A percentile compares a stretch with the other conserved stretches of the same genome.
Conservation (phyloP, 2,113 vertebrate species). For the Varanus salvator region DNA sequence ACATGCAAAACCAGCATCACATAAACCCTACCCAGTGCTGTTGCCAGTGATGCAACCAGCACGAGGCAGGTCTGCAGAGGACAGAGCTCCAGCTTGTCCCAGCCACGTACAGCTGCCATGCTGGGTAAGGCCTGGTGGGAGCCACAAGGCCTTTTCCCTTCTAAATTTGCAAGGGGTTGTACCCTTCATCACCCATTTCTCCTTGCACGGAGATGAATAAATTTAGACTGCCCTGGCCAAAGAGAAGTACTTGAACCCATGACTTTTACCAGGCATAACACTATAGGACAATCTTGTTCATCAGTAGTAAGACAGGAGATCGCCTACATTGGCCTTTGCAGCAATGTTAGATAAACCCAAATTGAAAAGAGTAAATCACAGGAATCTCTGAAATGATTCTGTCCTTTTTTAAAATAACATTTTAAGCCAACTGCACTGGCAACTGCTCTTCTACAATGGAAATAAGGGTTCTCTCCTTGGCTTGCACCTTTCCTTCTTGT, state of each 20-base stretch:
- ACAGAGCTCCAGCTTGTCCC: not conserved
- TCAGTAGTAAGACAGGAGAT: not conserved
- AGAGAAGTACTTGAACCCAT: not conserved
- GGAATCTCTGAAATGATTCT: not conserved
- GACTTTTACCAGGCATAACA: not conserved
- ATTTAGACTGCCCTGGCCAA: not conserved
- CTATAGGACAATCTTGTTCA: not conserved
- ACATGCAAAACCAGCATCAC: not conserved
- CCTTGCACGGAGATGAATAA: not conserved
- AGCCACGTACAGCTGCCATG: not conserved
- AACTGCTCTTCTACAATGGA: not conserved
- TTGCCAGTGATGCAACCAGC: not conserved
- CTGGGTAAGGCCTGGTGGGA: not conserved
- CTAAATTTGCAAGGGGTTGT: too few species aligned
- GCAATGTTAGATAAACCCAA: not conserved
- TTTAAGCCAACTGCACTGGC: not conserved
- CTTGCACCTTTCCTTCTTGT: not conserved
- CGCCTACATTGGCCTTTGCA: not conserved
- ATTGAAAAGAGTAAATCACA: not conserved
- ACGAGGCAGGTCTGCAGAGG: not conserved
- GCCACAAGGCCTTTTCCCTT: too few species aligned
- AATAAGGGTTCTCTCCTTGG: not conserved
- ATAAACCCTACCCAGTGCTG: not conserved
- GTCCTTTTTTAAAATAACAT: not conserved
- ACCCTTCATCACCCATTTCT: not conserved